Evolutionary conservation across 2,888 invertebrate species (phyloP), one percentile per base, ranked within the genome.

Genomic region (Cartodere bifasciata): DNA sequence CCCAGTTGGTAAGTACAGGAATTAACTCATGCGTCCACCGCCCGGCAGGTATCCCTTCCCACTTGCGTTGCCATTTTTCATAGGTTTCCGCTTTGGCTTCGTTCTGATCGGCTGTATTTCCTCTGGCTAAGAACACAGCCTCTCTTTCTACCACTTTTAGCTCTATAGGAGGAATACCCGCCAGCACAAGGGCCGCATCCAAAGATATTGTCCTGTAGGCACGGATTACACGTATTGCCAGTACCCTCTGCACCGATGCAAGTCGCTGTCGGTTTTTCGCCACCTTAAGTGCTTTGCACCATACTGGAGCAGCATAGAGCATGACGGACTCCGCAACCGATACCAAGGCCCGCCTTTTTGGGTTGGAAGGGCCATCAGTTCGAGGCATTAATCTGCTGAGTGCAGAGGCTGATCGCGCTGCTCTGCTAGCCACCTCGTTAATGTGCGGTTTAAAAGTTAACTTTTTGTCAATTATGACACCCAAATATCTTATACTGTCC

Each of bases 261-360:
- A 41, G 32, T 9, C 15, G 16, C 21, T 24, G 11, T n/a, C 6
- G 12, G 11, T 35, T 9, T 17, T 6, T 28, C 7, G 31, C 13
- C 3, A 24, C 7, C 9, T 16, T 17, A 4, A 36, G 2, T 3
- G 16, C 32, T 6, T 17, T 15, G 13, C 15, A 9, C 38, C 40
- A 41, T 14, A 36, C 28, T 11, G 41, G 39, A 2, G 39, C 36
- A 2, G 30, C 39, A 23, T 41, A 41, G n/a, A 37, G 9, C 3
- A 36, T 4, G 4, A 29, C 23, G 3, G 29, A 29, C 10, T 30
- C 17, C 2, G 27, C 25, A 1, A 31, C 26, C 7, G n/a, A n/a
- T 4, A 25, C 16, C 9, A 39, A n/a, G 1, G 35, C 7, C 7
- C 7, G 23, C n/a, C 37, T 23, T 16, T 23, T 35, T 2, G 7